Evolutionary conservation across 1,140 invertebrate species (phyloP).

Genomic region (Pachyrhynchus sulphureomaculatus): DNA sequence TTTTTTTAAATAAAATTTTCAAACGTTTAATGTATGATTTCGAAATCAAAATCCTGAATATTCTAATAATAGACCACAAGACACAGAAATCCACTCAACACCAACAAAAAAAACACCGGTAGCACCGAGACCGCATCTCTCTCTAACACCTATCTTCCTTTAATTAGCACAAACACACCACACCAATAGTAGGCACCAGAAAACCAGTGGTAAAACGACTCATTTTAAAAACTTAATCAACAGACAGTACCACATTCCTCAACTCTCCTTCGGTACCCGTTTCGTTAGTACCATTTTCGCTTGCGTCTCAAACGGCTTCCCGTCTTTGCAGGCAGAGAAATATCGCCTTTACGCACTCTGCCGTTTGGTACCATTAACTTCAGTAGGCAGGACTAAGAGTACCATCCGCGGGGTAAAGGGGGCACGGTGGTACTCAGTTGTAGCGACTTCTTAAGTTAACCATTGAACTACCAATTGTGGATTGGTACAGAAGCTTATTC

Average conservation of each 20-base stretch:
- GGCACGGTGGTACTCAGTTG: slow-evolving; percentile 18
- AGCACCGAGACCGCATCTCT: slow-evolving; percentile 5
- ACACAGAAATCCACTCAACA: no score
- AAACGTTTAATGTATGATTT: no score
- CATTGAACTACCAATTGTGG: slow-evolving; percentile 33
- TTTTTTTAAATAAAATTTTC: no score
- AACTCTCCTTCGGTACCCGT: background rate
- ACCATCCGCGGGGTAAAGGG: slow-evolving; percentile 7
- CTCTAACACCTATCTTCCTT: slow-evolving; percentile 15
- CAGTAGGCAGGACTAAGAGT: slow-evolving; percentile 26
- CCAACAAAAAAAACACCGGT: slow-evolving; percentile 10
- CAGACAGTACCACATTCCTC: slow-evolving; percentile 18
- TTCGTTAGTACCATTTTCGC: slow-evolving; percentile 13
- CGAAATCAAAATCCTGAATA: no score
- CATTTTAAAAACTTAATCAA: slow-evolving; percentile 36
- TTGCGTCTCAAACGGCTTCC: slow-evolving; percentile 18
- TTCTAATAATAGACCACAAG: no score
- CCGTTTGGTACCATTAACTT: background rate
- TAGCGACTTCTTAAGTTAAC: slow-evolving; percentile 32
- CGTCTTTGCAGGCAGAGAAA: slow-evolving; percentile 10
- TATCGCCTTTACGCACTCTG: slow-evolving; percentile 8
- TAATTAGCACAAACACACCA: slow-evolving; percentile 31
- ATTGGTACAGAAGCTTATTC: slow-evolving; percentile 31
- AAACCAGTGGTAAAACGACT: slow-evolving; percentile 32
- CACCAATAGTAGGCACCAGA: slow-evolving; percentile 28